phyloP scores from a whole-genome alignment of 2,113 vertebrate species.

The human region DNA sequence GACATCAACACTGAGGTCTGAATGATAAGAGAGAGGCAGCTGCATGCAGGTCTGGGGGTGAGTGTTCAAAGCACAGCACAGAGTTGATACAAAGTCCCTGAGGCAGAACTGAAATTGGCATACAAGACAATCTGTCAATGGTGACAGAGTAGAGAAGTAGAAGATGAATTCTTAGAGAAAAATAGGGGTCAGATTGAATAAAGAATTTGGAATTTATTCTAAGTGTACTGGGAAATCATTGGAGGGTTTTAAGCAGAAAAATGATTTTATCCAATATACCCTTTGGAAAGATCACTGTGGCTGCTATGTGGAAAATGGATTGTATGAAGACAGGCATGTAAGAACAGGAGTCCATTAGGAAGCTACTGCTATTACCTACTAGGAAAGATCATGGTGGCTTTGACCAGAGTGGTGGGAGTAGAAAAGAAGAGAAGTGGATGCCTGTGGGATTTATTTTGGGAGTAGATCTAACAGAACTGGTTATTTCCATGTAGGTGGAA shows the following conservation, averaged over 20 bases:
- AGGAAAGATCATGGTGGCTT: not conserved
- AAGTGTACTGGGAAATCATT: not conserved
- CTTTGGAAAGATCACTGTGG: not conserved
- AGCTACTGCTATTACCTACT: not conserved
- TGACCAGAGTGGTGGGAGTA: not conserved
- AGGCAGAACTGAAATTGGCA: not conserved
- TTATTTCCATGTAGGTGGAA: not conserved
- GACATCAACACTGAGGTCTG: not conserved
- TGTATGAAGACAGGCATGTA: not conserved
- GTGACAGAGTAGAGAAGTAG: not conserved
- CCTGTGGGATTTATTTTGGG: not conserved
- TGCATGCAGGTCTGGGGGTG: not conserved
- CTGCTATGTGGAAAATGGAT: not conserved
- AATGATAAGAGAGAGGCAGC: not conserved
- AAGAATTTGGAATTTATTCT: constrained; percentile 1
- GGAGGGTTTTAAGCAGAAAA: not conserved
- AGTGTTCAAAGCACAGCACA: not conserved
- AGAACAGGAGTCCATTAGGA: not conserved
- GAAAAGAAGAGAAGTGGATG: not conserved
- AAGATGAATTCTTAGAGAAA: not conserved
- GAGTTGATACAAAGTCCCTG: not conserved
- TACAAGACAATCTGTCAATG: rapidly evolving
- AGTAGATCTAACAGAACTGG: not conserved
- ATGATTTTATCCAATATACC: not conserved
- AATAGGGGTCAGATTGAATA: not conserved